Percentiles rank a stretch among this genome's conserved stretches.
These are phyloP conservation scores for Oeneis ivallda DNA, from an alignment of 2,888 invertebrate species.

Conservation along the genomic window DNA sequence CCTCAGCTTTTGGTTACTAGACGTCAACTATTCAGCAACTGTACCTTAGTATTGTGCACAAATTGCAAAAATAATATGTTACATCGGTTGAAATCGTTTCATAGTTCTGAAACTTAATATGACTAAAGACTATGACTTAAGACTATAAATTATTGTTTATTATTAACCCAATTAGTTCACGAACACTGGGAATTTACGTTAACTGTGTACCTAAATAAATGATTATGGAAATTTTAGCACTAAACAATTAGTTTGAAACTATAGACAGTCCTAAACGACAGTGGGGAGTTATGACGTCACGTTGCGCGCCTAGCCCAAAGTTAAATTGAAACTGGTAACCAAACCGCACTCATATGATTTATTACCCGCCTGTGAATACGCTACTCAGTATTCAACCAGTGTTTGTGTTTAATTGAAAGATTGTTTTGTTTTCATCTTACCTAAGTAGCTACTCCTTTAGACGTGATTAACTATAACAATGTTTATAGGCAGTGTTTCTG, in stretches of 20 bases:
- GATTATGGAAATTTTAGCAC: conserved; percentile 23
- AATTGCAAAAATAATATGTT: too few relatives aligned
- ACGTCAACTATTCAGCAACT: too few relatives aligned
- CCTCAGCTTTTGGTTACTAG: too few relatives aligned
- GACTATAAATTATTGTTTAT: too few relatives aligned
- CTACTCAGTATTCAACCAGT: conserved; percentile 46
- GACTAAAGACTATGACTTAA: too few relatives aligned
- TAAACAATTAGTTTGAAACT: conserved; percentile 32
- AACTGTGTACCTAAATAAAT: background rate
- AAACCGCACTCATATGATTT: conserved; percentile 73
- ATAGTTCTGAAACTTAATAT: too few relatives aligned
- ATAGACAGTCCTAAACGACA: conserved; percentile 32
- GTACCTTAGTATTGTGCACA: too few relatives aligned
- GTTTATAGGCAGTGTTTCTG: background rate
- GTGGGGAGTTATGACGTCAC: conserved; percentile 46
- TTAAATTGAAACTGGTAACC: conserved; percentile 78
- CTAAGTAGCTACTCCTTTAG: background rate
- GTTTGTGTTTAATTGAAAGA: conserved; percentile 41
- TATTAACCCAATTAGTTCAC: background rate
- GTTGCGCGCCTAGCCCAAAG: conserved; percentile 57
- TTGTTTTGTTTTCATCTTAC: conserved; percentile 27
- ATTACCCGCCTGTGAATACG: conserved; percentile 68
- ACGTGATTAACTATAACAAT: background rate
- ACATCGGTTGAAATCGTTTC: too few relatives aligned
- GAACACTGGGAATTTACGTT: background rate